phyloP scores from a whole-genome alignment of 1,140 invertebrate genomes.

The Lepidurus arcticus region DNA sequence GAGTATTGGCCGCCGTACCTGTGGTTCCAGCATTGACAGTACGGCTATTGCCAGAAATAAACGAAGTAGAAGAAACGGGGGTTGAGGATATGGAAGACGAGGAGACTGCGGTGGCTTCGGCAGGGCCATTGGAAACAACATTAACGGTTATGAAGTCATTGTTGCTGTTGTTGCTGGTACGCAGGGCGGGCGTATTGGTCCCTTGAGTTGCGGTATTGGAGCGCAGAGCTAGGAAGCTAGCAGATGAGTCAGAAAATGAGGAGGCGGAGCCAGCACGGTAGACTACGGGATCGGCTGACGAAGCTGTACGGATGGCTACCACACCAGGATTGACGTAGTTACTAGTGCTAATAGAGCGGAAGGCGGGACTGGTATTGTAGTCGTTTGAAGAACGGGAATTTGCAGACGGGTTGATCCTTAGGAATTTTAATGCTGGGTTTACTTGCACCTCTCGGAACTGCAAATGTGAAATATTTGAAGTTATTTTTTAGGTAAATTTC shows the following conservation, averaged over 20 bases:
- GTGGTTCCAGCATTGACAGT: neutral
- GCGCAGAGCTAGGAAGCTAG: neutral
- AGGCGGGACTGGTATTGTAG: neutral
- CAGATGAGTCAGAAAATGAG: neutral
- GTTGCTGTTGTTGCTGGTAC: neutral
- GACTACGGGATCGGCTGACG: neutral
- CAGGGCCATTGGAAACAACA: neutral
- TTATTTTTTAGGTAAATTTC: neutral
- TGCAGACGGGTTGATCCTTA: neutral
- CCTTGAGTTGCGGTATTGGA: neutral
- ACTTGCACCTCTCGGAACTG: neutral
- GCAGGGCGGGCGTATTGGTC: neutral
- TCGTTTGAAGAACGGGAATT: neutral
- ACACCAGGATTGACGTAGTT: slow-evolving; percentile 3
- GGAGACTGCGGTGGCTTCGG: too few species aligned
- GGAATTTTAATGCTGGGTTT: neutral
- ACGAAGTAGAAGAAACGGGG: neutral
- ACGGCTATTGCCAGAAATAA: neutral
- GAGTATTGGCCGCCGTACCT: neutral
- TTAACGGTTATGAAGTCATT: neutral
- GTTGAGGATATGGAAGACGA: neutral
- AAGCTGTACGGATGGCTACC: neutral
- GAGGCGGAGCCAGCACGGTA: neutral
- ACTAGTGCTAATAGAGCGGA: neutral
- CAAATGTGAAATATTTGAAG: neutral